Conservation (phyloP, 2,888 invertebrate genomes). For the Cephus sareptanus region DNA sequence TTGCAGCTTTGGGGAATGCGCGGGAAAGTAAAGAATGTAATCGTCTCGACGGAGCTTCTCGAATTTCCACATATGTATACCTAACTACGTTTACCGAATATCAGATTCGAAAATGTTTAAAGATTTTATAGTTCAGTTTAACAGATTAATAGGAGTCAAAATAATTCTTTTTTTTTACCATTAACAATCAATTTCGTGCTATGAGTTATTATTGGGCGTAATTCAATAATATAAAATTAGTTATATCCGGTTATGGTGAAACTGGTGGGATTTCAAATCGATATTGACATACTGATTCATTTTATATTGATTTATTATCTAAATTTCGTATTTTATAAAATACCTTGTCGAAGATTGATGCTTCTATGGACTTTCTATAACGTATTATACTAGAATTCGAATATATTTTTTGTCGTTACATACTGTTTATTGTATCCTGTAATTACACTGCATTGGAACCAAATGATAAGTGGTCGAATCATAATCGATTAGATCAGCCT, state of each 20-base stretch:
- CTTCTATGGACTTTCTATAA: background rate
- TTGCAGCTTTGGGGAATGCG: background rate
- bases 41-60: background rate
- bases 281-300: background rate
- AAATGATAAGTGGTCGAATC: background rate
- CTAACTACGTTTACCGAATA: background rate
- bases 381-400: background rate
- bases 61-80: background rate
- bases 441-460: background rate
- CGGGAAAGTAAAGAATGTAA: conserved; percentile 11
- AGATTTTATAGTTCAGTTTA: background rate
- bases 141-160: background rate
- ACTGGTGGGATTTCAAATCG: conserved; percentile 1
- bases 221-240: background rate
- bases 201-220: background rate
- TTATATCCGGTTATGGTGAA: background rate
- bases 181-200: background rate
- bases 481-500: background rate
- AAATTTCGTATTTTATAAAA: background rate
- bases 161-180: background rate
- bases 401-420: background rate
- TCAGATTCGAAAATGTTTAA: background rate
- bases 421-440: background rate
- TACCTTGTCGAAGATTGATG: background rate
- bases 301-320: background rate